A percentile compares a stretch with the other conserved stretches of the same genome.
phyloP scores from a whole-genome alignment of 2,113 vertebrate species.

The Alces alces region DNA sequence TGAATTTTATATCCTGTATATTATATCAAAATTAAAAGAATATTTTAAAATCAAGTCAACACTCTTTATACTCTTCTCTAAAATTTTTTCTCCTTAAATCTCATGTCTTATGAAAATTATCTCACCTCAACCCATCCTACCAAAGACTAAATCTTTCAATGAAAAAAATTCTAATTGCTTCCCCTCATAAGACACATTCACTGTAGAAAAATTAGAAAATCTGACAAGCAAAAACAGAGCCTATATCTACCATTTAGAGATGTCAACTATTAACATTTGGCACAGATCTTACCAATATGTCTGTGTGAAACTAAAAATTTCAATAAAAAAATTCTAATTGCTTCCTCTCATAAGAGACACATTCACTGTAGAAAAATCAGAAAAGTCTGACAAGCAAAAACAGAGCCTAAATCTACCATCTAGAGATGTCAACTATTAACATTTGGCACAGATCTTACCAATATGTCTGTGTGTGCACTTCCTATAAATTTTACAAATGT shows the following conservation, averaged over 20 bases:
- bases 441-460: neutral
- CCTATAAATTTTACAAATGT: conserved; percentile 9
- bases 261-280: neutral
- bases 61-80: neutral
- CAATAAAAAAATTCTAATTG: neutral
- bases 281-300: neutral
- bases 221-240: neutral
- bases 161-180: neutral
- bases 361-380: neutral
- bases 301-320: neutral
- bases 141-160: neutral
- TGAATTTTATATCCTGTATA: neutral
- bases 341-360: neutral
- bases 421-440: neutral
- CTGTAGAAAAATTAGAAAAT: neutral
- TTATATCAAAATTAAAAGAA: conserved; percentile 3
- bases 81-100: neutral
- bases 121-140: neutral
- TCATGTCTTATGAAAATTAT: neutral
- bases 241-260: neutral
- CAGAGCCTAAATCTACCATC: neutral
- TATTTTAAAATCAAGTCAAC: conserved; percentile 22
- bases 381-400: conserved; percentile 21
- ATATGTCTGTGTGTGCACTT: neutral
- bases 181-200: neutral